A percentile compares a stretch with the other conserved stretches of the same genome.
Evolutionary conservation across 2,888 invertebrate genomes (phyloP).

Genomic region (Ceraclea dissimilis): DNA sequence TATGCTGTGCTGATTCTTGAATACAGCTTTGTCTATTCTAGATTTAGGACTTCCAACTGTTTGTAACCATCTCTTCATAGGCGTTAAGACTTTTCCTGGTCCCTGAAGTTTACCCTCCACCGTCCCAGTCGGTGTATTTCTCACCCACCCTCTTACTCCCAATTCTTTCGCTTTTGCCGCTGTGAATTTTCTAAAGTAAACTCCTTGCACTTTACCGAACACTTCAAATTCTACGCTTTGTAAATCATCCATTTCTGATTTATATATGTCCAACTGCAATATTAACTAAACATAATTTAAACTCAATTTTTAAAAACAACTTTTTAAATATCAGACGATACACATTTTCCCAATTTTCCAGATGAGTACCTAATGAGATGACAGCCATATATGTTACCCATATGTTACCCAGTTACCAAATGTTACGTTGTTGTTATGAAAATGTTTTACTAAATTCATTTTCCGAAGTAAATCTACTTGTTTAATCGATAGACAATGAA

Average conservation of each 20-base stretch:
- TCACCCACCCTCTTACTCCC: constrained; percentile 65
- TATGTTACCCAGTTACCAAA: too few species aligned
- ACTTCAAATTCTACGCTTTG: constrained; percentile 49
- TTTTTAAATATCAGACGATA: too few species aligned
- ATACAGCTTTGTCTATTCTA: constrained; percentile 57
- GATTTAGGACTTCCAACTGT: constrained; percentile 62
- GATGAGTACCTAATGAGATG: too few species aligned
- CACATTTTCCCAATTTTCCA: too few species aligned
- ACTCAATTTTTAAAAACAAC: too few species aligned
- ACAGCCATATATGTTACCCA: too few species aligned
- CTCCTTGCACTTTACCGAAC: constrained; percentile 56
- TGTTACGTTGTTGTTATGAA: too few species aligned
- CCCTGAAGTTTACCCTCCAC: constrained; percentile 64
- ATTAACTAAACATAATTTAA: background rate
- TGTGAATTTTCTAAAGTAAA: constrained; percentile 54
- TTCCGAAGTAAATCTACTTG: too few species aligned
- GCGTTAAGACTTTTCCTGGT: constrained; percentile 43
- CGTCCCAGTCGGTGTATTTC: constrained; percentile 62
- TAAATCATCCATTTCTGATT: constrained; percentile 6
- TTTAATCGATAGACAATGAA: too few species aligned
- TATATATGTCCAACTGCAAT: too few species aligned
- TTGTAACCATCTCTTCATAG: constrained; percentile 55
- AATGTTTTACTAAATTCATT: too few species aligned
- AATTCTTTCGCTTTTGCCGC: constrained; percentile 54
- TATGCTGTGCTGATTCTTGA: constrained; percentile 54